Evolutionary conservation across 2,888 invertebrate species (phyloP), one percentile per base, ranked within the genome.

Genomic region (Nemurella pictetii): DNA sequence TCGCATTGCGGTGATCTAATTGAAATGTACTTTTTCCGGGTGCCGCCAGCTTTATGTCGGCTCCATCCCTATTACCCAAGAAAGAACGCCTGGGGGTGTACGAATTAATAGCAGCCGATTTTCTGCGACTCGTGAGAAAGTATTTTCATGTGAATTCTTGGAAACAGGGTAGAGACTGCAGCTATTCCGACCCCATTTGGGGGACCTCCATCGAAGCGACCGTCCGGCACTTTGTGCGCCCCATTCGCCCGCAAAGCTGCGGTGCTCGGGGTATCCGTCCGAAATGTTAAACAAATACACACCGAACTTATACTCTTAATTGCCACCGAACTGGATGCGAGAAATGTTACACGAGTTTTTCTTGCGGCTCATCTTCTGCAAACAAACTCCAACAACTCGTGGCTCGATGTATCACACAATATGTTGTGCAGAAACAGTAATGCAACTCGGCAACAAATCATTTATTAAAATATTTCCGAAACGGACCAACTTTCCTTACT

Each of bases 141-240:
- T 78, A 78, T 78, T 78, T 78, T 78, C n/a, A 27, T 30, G n/a
- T 7, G n/a, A 29, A 30, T 78, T 78, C 78, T 78, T 30, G 78
- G 78, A 78, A 78, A 78, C 78, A 28, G 78, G 78, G 78, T 75
- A 27, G 75, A 28, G n/a, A n/a, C n/a, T n/a, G n/a, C n/a, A n/a
- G n/a, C 78, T 78, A 29, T 29, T 78, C 30, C 28, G 78, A 7
- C 28, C 78, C 28, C 30, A 27, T 75, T 75, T 27, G 26, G 75
- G 75, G 75, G 55, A 55, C 55, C 55, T 55, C 55, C 55, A 55
- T 55, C 55, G 55, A 55, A 55, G 55, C 20, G 20, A 55, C 55
- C 55, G 55, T 55, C 55, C 55, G 55, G 55, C 15, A 55, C 55
- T 55, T 55, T 55, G 55, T 55, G 55, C 9, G 12, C 55, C 55